Base-by-base conservation (phyloP, 2,797 vertebrate genomes). In the Acanthis flammea region DNA sequence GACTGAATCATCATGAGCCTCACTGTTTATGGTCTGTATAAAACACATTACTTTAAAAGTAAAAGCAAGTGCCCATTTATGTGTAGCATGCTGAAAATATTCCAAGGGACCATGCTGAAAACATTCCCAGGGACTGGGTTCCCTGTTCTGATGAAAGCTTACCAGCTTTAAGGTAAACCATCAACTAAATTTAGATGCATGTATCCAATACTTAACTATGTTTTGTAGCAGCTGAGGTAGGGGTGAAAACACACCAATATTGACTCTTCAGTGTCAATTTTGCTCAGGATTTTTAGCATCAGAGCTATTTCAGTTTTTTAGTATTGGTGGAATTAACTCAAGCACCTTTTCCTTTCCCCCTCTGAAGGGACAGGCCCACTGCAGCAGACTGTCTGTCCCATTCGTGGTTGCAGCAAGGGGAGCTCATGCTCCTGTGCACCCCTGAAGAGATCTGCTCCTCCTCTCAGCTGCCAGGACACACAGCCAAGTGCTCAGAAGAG, bases 301-400 rank as follows among this genome's bases (percentile, higher is more conserved):
- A 53, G 45, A 90, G 12, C n/a, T 74, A 2, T 45, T 68, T 54
- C 33, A 25, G 23, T n/a, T 24, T 89, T 66, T 67, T 13, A 39
- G 27, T 57, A 3, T 37, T 79, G 60, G 18, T 82, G 55, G 76
- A 70, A 63, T 74, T 12, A 76, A 45, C 25, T 68, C 30, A 27
- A 93, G 15, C 23, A 39, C n/a, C 57, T 86, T 31, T 77, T 35
- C 48, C 35, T 45, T 35, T 82, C 73, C 18, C 86, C 37, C 77
- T 55, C 85, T 23, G 3, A 96, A 99, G 99, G 97, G 98, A 99
- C 95, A 98, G 99, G 55, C 98, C 98, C 88, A 98, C 98, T 24
- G 99, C 99, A 8, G 98, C 98, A 1, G 98, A 98, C 83, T 99
- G 99, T 63, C 98, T 99, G 91, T 98, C 98, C 63, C 99, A 99